phyloP scores from a whole-genome alignment of 2,888 invertebrate genomes.

The Rhodophaea formosa region DNA sequence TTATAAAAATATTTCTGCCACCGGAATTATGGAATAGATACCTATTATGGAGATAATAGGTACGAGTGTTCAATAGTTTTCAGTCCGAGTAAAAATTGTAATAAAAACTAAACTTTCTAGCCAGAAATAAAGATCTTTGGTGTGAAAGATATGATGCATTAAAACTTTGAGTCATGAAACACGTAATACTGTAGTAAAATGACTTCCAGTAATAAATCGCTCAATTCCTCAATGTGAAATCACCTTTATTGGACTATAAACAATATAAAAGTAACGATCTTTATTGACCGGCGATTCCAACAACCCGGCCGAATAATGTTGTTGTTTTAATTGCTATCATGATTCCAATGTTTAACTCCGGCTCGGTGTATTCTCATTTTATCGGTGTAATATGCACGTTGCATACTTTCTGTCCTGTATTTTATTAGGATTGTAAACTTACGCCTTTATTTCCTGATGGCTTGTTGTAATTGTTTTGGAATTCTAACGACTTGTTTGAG shows the following conservation, averaged over 20 bases:
- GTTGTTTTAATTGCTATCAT: constrained; percentile 28
- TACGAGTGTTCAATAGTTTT: too few relatives aligned
- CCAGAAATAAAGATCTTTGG: too few relatives aligned
- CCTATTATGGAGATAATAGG: too few relatives aligned
- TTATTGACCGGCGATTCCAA: constrained; percentile 24
- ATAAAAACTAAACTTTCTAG: too few relatives aligned
- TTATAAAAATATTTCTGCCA: too few relatives aligned
- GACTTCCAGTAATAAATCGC: neutral
- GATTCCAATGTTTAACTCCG: constrained; percentile 21
- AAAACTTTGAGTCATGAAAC: neutral
- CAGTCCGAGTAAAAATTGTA: too few relatives aligned
- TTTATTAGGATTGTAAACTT: constrained; percentile 15
- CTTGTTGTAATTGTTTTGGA: constrained; percentile 5
- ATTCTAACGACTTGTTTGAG: constrained; percentile 5
- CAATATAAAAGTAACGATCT: constrained; percentile 29
- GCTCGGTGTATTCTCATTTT: constrained; percentile 21
- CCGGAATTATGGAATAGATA: too few relatives aligned
- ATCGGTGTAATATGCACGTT: constrained; percentile 8
- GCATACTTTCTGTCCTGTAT: constrained; percentile 10
- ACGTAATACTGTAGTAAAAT: neutral
- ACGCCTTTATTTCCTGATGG: constrained; percentile 11
- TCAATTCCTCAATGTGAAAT: neutral
- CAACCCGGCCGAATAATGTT: constrained; percentile 24
- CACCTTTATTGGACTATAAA: constrained; percentile 14
- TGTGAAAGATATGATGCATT: neutral